Percentiles rank a stretch among this genome's conserved stretches.
phyloP scores from a whole-genome alignment of 2,888 invertebrate species.

The Operophtera brumata region DNA sequence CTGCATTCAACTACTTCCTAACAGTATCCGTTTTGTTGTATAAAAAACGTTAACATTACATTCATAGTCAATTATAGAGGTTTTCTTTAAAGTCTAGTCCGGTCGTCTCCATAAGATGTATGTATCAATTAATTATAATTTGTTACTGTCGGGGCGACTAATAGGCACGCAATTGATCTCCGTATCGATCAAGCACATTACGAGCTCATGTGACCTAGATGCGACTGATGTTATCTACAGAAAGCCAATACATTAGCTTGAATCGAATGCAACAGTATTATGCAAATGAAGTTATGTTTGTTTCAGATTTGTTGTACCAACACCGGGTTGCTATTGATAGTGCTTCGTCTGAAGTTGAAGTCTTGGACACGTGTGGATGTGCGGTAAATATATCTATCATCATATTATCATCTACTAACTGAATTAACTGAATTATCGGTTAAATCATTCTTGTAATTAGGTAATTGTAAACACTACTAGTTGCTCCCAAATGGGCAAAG shows the following conservation, averaged over 20 bases:
- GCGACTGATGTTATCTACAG: constrained; percentile 53
- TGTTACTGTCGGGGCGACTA: constrained; percentile 30
- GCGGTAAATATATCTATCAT: constrained; percentile 76
- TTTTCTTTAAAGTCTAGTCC: constrained; percentile 1
- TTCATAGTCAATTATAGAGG: neutral
- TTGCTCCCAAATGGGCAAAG: too few species aligned
- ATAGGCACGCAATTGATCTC: constrained; percentile 43
- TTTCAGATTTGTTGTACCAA: constrained; percentile 87
- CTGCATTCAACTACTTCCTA: neutral
- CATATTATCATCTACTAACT: too few species aligned
- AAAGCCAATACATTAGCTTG: constrained; percentile 43
- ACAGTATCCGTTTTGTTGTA: neutral
- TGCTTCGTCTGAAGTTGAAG: constrained; percentile 88
- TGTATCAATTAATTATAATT: constrained; percentile 33
- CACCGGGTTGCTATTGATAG: constrained; percentile 89
- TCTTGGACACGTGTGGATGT: constrained; percentile 89
- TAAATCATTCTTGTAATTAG: too few species aligned
- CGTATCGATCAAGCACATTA: constrained; percentile 42
- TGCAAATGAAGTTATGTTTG: constrained; percentile 29
- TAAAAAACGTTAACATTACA: neutral
- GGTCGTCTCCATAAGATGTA: constrained; percentile 23
- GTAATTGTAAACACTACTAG: too few species aligned
- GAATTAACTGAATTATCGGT: too few species aligned
- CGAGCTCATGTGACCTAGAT: constrained; percentile 54
- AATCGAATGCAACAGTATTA: constrained; percentile 26